Conservation (phyloP, 2,797 vertebrate species). For the Artibeus jamaicensis region DNA sequence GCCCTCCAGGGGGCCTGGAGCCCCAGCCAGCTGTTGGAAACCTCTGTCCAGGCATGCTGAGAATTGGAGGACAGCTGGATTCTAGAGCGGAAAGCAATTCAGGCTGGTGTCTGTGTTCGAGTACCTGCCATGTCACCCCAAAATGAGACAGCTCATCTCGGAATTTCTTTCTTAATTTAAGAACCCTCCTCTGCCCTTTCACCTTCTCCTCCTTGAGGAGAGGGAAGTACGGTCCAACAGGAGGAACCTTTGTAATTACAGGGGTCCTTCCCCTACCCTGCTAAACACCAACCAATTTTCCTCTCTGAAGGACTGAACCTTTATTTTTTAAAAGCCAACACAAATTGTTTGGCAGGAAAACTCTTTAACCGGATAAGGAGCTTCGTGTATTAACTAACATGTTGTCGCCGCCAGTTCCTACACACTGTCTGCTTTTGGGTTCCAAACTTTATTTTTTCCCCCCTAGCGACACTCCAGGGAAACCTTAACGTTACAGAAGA, state of each 20-base stretch:
- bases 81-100: conserved; percentile 47
- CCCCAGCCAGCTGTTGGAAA: conserved; percentile 73
- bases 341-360: conserved; percentile 52
- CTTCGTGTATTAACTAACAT: conserved; percentile 61
- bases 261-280: not conserved
- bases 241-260: conserved; percentile 8
- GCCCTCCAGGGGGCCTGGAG: conserved; percentile 68
- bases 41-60: conserved; percentile 74
- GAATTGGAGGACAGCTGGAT: conserved; percentile 72
- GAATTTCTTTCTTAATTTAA: conserved; percentile 41
- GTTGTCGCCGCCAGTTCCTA: conserved; percentile 63
- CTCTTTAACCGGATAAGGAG: conserved; percentile 39
- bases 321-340: conserved; percentile 57
- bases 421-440: conserved; percentile 75
- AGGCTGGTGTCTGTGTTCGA: conserved; percentile 38
- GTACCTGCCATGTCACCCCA: conserved; percentile 51
- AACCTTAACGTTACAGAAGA: conserved; percentile 83
- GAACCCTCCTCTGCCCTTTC: not conserved
- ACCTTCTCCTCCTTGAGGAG: not conserved
- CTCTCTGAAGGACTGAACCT: conserved; percentile 11
- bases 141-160: conserved; percentile 53
- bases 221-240: conserved; percentile 2
- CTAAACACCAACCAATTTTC: conserved; percentile 12
- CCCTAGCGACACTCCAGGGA: conserved; percentile 82
- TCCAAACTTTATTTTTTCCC: conserved; percentile 81